Conservation (phyloP, 2,797 vertebrate species). For the Cyprinella venusta region DNA sequence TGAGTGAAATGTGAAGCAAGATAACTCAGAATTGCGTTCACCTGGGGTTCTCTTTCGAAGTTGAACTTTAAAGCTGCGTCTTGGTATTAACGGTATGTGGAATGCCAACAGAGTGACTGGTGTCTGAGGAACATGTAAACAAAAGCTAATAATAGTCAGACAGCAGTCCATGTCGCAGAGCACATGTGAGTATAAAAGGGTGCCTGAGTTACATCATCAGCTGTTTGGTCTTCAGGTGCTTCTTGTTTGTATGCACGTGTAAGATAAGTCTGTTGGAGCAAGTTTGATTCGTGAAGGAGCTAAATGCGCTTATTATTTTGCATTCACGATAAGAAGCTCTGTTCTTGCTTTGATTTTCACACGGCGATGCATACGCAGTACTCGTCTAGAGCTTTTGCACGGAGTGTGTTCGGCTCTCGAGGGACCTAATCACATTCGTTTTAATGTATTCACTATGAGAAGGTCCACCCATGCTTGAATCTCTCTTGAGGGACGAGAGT, state of each 20-base stretch:
- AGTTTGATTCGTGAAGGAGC: no score
- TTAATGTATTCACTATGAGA: not conserved
- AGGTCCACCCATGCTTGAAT: not conserved
- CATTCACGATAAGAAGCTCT: no score
- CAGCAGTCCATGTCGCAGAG: not conserved
- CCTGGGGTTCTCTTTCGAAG: not conserved
- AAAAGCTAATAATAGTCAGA: not conserved
- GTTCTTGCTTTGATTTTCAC: no score
- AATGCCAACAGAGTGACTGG: not conserved
- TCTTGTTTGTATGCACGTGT: not conserved
- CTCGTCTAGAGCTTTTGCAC: not conserved
- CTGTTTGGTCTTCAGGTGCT: not conserved
- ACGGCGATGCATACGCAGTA: no score
- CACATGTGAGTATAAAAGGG: not conserved
- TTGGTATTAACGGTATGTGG: not conserved
- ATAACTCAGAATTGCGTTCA: not conserved
- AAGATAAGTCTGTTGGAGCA: not conserved
- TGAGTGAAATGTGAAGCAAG: not conserved
- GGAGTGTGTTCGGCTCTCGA: not conserved
- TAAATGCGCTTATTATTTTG: no score
- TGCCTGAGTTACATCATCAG: not conserved
- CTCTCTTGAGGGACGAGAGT: not conserved
- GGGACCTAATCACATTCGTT: not conserved
- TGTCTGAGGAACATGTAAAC: no score
- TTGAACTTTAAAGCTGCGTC: not conserved